Conservation (phyloP, 2,797 vertebrate genomes). For the Phoebastria nigripes region DNA sequence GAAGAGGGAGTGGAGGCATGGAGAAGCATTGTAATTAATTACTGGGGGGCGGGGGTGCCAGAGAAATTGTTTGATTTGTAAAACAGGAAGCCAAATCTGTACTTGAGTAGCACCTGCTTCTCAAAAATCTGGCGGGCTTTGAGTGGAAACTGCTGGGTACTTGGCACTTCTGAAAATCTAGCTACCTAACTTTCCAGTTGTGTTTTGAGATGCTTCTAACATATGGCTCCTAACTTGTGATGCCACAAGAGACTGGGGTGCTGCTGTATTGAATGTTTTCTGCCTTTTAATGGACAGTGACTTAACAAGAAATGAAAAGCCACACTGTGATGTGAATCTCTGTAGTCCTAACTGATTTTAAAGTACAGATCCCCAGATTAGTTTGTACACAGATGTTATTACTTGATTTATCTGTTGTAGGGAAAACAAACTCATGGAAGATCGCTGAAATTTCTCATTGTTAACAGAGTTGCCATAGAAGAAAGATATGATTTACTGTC, state of each 20-base stretch:
- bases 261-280: not conserved
- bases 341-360: not conserved
- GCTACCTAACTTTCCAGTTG: not conserved
- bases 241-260: not conserved
- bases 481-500: not conserved
- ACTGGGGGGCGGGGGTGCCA: accelerated
- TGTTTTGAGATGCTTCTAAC: not conserved
- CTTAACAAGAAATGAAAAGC: not conserved
- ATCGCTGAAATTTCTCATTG: not conserved
- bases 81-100: not conserved
- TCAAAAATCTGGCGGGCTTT: not conserved
- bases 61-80: not conserved
- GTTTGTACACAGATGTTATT: not conserved
- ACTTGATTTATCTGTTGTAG: not conserved
- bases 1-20: not conserved
- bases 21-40: not conserved
- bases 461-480: not conserved
- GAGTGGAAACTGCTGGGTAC: not conserved
- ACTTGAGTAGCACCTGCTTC: not conserved
- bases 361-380: not conserved
- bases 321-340: not conserved
- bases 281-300: not conserved
- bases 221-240: not conserved
- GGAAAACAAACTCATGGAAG: not conserved
- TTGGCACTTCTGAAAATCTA: not conserved